Evolutionary conservation across 2,113 vertebrate species (phyloP), one percentile per base, ranked within the genome.

Genomic region (Urocitellus parryii): DNA sequence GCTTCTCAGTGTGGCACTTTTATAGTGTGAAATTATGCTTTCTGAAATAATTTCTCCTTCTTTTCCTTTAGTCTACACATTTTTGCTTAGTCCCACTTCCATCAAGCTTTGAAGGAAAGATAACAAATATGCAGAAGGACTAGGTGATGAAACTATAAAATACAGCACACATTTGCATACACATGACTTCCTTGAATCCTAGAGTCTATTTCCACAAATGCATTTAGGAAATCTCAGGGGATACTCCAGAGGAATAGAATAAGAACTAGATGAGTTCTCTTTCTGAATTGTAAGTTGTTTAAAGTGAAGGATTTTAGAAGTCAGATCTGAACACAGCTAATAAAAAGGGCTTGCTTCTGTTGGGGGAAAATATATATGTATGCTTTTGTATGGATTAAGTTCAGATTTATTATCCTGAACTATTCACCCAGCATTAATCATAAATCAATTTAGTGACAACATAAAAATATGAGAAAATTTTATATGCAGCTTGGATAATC

Each of bases 371-470:
- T 93, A 96, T 93, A 95, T 97, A 83, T 68, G 32, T 94, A 70
- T 96, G 92, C 88, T 79, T 97, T 98, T 93, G 56, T 96, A 97
- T 96, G 80, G 94, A 98, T 98, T 96, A 98, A 90, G 92, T 96
- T 95, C 91, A 96, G 97, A 91, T 97, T 98, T 97, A 98, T 97
- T 98, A 97, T 98, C 96, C 95, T 98, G 98, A 98, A 98, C 98
- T 98, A 67, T 98, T 99, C 98, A 98, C 98, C 98, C 97, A 96
- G 24, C 63, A 76, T 97, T 97, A 97, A 97, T 97, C 98, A 92
- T 98, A 96, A 98, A 98, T 98, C 98, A 98, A 96, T 96, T 97
- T 97, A 77, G 81, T 96, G 98, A 97, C 97, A 98, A 91, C 90
- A 97, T 98, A 97, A 98, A 98, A 92, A 78, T 93, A 97, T 65